phyloP scores from a whole-genome alignment of 2,888 invertebrate genomes.

The Melanargia galathea region DNA sequence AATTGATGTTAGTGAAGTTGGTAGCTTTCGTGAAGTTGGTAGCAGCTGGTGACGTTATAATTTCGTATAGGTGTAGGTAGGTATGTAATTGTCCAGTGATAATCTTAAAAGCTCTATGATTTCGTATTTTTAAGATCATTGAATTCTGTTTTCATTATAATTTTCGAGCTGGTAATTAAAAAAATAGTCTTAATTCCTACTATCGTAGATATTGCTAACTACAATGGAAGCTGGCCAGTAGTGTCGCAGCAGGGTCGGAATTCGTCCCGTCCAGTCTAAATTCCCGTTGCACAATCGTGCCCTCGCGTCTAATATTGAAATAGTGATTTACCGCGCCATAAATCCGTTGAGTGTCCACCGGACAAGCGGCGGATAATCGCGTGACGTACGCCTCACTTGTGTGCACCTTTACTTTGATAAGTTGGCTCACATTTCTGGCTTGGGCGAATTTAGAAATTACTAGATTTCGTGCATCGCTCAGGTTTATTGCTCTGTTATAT shows the following conservation, averaged over 20 bases:
- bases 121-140: no score
- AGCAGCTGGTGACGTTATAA: no score
- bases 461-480: conserved; percentile 15
- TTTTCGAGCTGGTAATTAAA: no score
- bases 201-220: no score
- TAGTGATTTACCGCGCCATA: conserved; percentile 68
- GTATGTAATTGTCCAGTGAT: no score
- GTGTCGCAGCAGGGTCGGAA: background rate
- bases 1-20: no score
- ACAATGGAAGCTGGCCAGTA: background rate
- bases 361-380: conserved; percentile 72
- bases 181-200: no score
- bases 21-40: no score
- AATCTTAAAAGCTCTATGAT: no score
- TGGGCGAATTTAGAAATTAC: conserved; percentile 29
- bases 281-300: conserved; percentile 40
- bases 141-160: no score
- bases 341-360: conserved; percentile 69
- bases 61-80: no score
- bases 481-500: conserved; percentile 1
- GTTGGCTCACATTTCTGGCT: conserved; percentile 36
- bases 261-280: conserved; percentile 22
- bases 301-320: conserved; percentile 63
- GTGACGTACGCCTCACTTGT: conserved; percentile 54
- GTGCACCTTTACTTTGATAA: conserved; percentile 41